Evolutionary conservation across 2,888 invertebrate species (phyloP), one percentile per base, ranked within the genome.

Genomic region (Cantharis nigra): DNA sequence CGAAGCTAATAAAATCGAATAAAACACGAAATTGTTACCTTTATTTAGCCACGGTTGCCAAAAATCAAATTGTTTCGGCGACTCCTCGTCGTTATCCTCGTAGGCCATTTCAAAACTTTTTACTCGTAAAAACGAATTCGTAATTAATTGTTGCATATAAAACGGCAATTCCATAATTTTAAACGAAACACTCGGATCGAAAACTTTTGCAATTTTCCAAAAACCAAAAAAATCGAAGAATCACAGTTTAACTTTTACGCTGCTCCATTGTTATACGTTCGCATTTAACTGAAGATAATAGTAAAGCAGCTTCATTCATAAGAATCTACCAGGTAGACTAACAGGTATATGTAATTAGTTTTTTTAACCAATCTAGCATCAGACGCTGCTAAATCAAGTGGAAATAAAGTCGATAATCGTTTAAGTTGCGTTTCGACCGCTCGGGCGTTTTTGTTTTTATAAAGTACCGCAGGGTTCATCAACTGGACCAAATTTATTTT

Each of bases 1-100:
- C 49, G n/a, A 49, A 4, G n/a, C 49, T 7, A 49, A 49, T 49
- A 49, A 49, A 49, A n/a, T n/a, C 7, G n/a, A 70, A 33, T 70
- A 16, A 33, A 18, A 30, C 23, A 30, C 14, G 20, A 20, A 20
- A n/a, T 9, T 28, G 26, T 80, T 86, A 88, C 88, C 88, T 87
- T 81, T 83, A 82, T 87, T 83, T 9, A 88, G 75, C 89, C 89
- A 89, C 5, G 89, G 89, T 81, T 89, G 89, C 89, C 89, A 89
- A 79, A 89, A 87, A 75, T 81, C 76, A 70, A 75, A 80, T 63
- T 77, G 79, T 70, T 80, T 81, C 13, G 75, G 64, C 11, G 80
- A 72, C 23, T 70, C 70, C 64, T 78, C 72, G 18, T 78, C 72
- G 18, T 74, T 62, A 63, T 70, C 64, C 13, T 67, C 72, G 64